Evolutionary conservation across 2,797 vertebrate species (phyloP), one percentile per base, ranked within the genome.

Genomic region (Scyliorhinus canicula): DNA sequence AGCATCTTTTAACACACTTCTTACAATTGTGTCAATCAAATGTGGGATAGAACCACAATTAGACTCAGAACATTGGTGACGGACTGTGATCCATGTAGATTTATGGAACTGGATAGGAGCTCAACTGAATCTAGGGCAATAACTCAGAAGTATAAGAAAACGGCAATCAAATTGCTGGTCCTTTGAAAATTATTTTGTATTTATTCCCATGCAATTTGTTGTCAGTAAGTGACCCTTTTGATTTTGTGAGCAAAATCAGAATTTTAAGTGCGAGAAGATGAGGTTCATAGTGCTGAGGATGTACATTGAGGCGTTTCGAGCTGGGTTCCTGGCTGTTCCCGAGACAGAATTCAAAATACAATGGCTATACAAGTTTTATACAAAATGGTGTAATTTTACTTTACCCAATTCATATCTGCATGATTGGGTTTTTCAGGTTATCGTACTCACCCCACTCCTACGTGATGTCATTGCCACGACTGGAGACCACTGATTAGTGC

Each of bases 391-490:
- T 26, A 65, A 5, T 50, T 93, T 93, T 69, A 6, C 26, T 69
- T 47, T 69, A 77, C 35, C 55, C 31, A 26, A 60, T 44, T 57
- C 26, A 63, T 0, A 19, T n/a, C 6, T 21, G 19, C 57, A 90
- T n/a, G 24, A 79, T 16, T 44, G 47, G 44, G 52, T 28, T 57
- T 79, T 95, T 74, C 74, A 19, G 11, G 93, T 63, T 8, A 86
- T 65, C 21, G 35, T 63, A 96, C 98, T 97, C 97, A 99, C 99
- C 96, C 99, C 99, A 0, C 99, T 99, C 21, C 99, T 98, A 82
- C 99, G 98, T 65, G 99, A 99, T 0, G 99, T 99, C 99, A 99
- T 99, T 90, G 99, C 99, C 55, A 99, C 99, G 1, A 99, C 99
- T 0, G 99, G 99, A 93, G 99, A 99, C 99, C 99, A 99, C 97